Percentiles rank a stretch among this genome's conserved stretches.
phyloP scores from a whole-genome alignment of 2,113 vertebrate genomes.

The Melanostigma gelatinosum region DNA sequence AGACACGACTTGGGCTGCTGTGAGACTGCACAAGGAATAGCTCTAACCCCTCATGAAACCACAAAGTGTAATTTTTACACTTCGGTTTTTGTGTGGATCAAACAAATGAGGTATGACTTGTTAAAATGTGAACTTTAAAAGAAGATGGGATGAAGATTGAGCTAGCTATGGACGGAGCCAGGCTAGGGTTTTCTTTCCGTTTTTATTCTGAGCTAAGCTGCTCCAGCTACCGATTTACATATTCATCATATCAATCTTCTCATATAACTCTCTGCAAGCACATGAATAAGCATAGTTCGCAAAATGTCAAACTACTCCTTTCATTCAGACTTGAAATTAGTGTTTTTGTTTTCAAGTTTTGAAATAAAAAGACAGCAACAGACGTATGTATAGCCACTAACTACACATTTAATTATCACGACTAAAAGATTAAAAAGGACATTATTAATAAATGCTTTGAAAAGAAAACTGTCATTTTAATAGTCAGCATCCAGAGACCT shows the following conservation, averaged over 20 bases:
- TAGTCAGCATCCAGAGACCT: background rate
- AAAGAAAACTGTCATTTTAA: background rate
- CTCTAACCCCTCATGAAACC: background rate
- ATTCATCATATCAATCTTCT: background rate
- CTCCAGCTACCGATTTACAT: background rate
- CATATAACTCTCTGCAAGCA: background rate
- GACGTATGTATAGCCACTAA: background rate
- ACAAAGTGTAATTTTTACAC: background rate
- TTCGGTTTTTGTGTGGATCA: background rate
- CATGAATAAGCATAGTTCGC: background rate
- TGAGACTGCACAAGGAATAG: background rate
- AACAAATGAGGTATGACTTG: background rate
- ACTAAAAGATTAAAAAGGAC: background rate
- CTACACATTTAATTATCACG: background rate
- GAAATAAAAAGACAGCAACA: background rate
- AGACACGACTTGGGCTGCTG: background rate
- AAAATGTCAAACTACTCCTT: background rate
- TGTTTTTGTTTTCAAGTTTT: conserved; percentile 7
- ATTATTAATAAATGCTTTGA: background rate
- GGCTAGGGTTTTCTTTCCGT: too few relatives aligned
- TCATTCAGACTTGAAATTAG: conserved; percentile 1
- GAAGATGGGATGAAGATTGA: background rate
- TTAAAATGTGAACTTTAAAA: background rate
- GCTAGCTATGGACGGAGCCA: background rate
- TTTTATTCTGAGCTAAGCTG: too few relatives aligned